These are phyloP conservation scores for Arrhopalites spinosus DNA, from an alignment of 2,888 invertebrate species.

Conservation along the genomic window DNA sequence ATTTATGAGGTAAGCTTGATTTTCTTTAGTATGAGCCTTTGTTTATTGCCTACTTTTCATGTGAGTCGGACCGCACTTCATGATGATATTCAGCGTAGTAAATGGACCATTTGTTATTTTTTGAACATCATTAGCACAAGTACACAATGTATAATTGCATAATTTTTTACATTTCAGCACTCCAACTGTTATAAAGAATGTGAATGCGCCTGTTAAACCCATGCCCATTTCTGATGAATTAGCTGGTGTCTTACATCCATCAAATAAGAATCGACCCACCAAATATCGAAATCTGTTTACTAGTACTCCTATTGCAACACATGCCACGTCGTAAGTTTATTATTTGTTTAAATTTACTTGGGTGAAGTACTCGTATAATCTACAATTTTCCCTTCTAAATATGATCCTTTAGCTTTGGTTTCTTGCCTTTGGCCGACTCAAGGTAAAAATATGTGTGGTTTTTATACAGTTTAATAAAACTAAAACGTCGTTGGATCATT, in stretches of 20 bases:
- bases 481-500: no score
- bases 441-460: no score
- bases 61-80: neutral
- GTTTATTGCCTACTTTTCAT: neutral
- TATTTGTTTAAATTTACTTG: neutral
- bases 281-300: constrained; percentile 47
- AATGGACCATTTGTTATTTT: no score
- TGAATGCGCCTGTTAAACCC: constrained; percentile 33
- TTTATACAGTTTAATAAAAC: no score
- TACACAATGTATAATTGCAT: no score
- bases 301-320: constrained; percentile 42
- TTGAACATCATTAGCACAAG: no score
- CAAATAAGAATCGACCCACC: constrained; percentile 48
- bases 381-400: neutral
- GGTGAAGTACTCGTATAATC: neutral
- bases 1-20: constrained; percentile 41
- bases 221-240: constrained; percentile 38
- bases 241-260: constrained; percentile 43
- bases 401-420: constrained; percentile 39
- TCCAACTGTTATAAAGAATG: constrained; percentile 16
- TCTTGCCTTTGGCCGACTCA: no score
- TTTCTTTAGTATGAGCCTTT: neutral
- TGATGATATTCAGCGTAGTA: no score
- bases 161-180: constrained; percentile 19
- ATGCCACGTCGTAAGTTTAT: constrained; percentile 42